Evolutionary conservation across 2,113 vertebrate genomes (phyloP).

Genomic region (Sardina pilchardus): DNA sequence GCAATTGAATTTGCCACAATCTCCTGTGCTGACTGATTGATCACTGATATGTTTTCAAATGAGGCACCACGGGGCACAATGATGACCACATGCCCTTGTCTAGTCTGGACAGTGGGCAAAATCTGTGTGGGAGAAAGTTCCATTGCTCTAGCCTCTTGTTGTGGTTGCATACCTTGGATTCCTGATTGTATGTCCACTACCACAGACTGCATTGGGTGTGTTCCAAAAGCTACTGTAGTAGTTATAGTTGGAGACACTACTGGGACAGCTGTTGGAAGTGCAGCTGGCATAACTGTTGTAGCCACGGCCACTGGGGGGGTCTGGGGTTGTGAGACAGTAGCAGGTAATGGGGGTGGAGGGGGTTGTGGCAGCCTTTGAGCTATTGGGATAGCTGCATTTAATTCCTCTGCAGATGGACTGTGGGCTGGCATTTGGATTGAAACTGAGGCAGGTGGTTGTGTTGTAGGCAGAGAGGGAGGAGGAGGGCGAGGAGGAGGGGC

Average conservation of each 20-base stretch:
- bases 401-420: neutral
- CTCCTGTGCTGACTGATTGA: constrained; percentile 49
- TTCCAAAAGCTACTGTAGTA: constrained; percentile 39
- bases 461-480: neutral
- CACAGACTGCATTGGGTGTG: constrained; percentile 62
- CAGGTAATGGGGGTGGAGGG: constrained; percentile 65
- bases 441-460: neutral
- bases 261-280: constrained; percentile 47
- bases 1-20: constrained; percentile 36
- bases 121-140: constrained; percentile 41
- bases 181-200: constrained; percentile 66
- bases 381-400: constrained; percentile 10
- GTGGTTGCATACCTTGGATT: constrained; percentile 53
- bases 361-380: constrained; percentile 68
- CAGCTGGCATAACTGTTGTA: neutral
- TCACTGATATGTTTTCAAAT: constrained; percentile 54
- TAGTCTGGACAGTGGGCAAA: constrained; percentile 49
- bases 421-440: neutral
- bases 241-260: constrained; percentile 46
- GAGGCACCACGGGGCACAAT: constrained; percentile 68
- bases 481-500: neutral
- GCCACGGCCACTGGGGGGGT: constrained; percentile 20
- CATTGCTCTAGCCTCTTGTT: constrained; percentile 41
- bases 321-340: constrained; percentile 62
- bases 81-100: constrained; percentile 68